Evolutionary conservation across 1,140 invertebrate genomes (phyloP), one percentile per base, ranked within the genome.

Genomic region (Ganaspis sp.): DNA sequence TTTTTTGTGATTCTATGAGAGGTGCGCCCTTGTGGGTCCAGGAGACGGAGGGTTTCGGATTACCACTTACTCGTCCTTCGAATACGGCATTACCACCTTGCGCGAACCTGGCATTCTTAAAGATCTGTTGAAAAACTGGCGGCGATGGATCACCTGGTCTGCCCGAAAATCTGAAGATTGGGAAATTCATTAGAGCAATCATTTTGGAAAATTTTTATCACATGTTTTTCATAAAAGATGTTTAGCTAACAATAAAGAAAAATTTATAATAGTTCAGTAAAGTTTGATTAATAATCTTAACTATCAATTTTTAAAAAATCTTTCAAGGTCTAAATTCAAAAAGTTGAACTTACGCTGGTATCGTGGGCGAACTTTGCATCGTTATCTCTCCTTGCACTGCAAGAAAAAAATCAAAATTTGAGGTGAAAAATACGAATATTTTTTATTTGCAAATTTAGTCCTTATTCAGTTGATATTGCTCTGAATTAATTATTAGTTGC

Each of bases 1-100:
- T 95, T 91, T 97, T 97, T 82, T 94, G 93, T 77, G 95, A 96
- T 90, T 96, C 95, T 81, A 94, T 91, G 81, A 98, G 92, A 72
- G 95, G 94, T 84, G 95, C 93, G 83, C 96, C 96, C 91, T 97
- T 96, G 88, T 97, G 94, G 74, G 96, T 97, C 98, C 99, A 99
- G 49, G 95, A 95, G 70, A 99, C 97, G 75, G 95, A 94, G 72
- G 99, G 99, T 88, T 96, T 97, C 9, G 99, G 98, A 90, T 96
- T 96, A 73, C 98, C 99, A 79, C 94, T 94, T 8, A 98, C 94
- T 80, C 95, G 94, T 19, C 99, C 97, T 90, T 99, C 96, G 90
- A 99, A 99, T 87, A 95, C 92, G 26, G 97, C 97, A 90, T 97
- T 96, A 37, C 97, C 96, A 75, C 97, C 97, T 92, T 98, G 96